Conservation (phyloP, 2,888 invertebrate genomes). For the Aromia moschata region DNA sequence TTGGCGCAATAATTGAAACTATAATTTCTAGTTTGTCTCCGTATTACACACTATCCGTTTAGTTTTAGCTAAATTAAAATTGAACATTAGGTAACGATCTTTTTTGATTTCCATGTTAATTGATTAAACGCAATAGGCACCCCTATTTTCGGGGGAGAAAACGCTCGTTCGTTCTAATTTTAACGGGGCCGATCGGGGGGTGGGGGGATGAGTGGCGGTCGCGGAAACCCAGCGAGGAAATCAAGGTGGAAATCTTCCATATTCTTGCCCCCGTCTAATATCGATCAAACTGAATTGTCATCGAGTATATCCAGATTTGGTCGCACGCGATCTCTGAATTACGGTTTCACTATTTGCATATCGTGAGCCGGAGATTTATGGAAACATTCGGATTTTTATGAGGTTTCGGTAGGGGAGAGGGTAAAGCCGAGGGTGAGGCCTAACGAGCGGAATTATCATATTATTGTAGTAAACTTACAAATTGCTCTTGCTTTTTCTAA, state of each 20-base stretch:
- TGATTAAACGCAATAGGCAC: too few species aligned
- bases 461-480: not conserved
- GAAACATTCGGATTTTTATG: constrained; percentile 34
- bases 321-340: constrained; percentile 42
- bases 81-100: too few species aligned
- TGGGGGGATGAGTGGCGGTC: not conserved
- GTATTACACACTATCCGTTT: too few species aligned
- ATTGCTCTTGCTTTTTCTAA: too few species aligned
- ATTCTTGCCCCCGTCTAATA: constrained; percentile 33
- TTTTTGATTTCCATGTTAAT: too few species aligned
- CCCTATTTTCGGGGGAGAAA: too few species aligned
- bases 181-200: too few species aligned
- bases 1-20: too few species aligned
- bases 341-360: constrained; percentile 34
- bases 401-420: constrained; percentile 19
- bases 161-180: too few species aligned
- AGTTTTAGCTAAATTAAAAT: too few species aligned
- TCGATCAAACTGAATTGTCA: constrained; percentile 48
- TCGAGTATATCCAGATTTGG: constrained; percentile 40
- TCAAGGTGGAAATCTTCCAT: constrained; percentile 33
- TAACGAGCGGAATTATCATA: constrained; percentile 10
- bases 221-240: not conserved
- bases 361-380: constrained; percentile 37
- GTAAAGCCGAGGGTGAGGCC: constrained; percentile 16
- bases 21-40: too few species aligned